phyloP scores from a whole-genome alignment of 2,888 invertebrate genomes.

The Dromius quadrimaculatus region DNA sequence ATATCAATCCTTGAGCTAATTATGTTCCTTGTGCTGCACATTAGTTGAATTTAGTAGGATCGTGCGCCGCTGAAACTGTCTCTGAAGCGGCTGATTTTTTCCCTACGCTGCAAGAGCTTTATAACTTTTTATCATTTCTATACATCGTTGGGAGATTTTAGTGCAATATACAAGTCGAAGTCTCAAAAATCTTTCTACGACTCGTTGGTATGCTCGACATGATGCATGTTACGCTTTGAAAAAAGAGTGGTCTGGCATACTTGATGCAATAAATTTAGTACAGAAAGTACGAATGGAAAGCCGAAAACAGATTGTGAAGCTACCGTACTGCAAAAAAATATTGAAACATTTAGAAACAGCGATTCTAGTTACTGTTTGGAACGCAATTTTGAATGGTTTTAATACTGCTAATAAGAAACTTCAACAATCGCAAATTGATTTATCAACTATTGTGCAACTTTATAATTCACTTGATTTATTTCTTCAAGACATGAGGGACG shows the following conservation, averaged over 20 bases:
- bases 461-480: slow-evolving; percentile 47
- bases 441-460: slow-evolving; percentile 38
- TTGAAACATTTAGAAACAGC: slow-evolving; percentile 51
- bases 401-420: slow-evolving; percentile 40
- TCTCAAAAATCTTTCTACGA: slow-evolving; percentile 19
- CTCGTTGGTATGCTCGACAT: slow-evolving; percentile 55
- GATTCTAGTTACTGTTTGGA: slow-evolving; percentile 50
- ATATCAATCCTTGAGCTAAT: slow-evolving; percentile 33
- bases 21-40: slow-evolving; percentile 52
- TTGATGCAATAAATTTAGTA: slow-evolving; percentile 52
- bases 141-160: slow-evolving; percentile 41
- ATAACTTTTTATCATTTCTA: slow-evolving; percentile 9
- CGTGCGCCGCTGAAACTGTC: slow-evolving; percentile 1
- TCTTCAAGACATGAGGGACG: slow-evolving; percentile 52
- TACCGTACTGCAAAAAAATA: slow-evolving; percentile 32
- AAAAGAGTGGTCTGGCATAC: slow-evolving; percentile 54
- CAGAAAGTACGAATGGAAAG: slow-evolving; percentile 45
- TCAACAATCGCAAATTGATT: slow-evolving; percentile 48
- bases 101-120: neutral
- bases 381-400: slow-evolving; percentile 45
- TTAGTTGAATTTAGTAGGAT: slow-evolving; percentile 20
- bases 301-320: slow-evolving; percentile 41
- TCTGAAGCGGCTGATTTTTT: neutral
- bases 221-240: slow-evolving; percentile 50
- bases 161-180: slow-evolving; percentile 13